A percentile compares a stretch with the other conserved stretches of the same genome.
These are phyloP conservation scores for Astyanax mexicanus DNA, from an alignment of 2,797 vertebrate genomes.

Conservation along the genomic window DNA sequence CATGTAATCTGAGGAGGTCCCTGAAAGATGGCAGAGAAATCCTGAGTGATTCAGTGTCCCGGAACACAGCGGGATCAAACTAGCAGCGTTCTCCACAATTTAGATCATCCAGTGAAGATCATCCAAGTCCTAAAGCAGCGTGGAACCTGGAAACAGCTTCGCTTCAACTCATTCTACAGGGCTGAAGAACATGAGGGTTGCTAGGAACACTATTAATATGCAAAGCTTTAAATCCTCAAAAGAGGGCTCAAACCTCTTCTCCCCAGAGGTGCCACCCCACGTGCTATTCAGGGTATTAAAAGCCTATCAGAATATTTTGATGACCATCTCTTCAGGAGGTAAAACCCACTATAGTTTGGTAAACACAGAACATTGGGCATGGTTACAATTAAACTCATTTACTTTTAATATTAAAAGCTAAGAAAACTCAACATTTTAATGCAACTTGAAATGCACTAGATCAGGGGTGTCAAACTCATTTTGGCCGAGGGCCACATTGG, in stretches of 20 bases:
- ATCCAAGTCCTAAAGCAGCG: background rate
- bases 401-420: no score
- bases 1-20: slow-evolving; percentile 41
- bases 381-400: background rate
- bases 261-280: background rate
- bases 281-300: background rate
- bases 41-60: background rate
- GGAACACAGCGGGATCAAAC: background rate
- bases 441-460: no score
- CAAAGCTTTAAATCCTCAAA: slow-evolving; percentile 15
- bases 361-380: background rate
- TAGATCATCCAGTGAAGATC: background rate
- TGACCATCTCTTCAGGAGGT: background rate
- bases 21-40: background rate
- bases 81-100: background rate
- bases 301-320: background rate
- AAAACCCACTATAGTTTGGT: background rate
- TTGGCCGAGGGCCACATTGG: no score
- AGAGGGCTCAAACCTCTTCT: background rate
- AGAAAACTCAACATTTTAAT: no score
- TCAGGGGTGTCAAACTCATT: no score
- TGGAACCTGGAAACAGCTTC: background rate
- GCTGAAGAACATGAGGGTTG: slow-evolving; percentile 7
- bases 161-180: background rate
- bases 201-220: slow-evolving; percentile 7